Conservation (phyloP, 2,797 vertebrate species). For the Hippoglossus hippoglossus region DNA sequence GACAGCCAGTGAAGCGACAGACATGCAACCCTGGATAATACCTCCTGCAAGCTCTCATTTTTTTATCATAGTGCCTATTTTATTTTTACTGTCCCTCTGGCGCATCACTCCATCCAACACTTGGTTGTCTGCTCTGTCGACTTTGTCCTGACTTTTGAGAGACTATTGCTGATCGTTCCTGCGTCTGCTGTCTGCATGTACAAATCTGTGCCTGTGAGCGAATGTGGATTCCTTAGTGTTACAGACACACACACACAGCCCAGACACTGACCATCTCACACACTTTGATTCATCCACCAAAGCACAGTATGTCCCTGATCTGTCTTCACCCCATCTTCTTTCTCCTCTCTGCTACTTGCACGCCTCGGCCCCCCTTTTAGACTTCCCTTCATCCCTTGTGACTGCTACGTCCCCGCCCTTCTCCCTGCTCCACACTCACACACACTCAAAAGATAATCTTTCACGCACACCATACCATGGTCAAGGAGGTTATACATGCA, state of each 20-base stretch:
- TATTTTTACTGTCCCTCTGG: slow-evolving; percentile 4
- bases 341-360: slow-evolving; percentile 32
- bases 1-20: slow-evolving; percentile 45
- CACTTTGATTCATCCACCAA: slow-evolving; percentile 38
- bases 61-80: slow-evolving; percentile 19
- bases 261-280: slow-evolving; percentile 42
- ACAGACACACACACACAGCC: slow-evolving; percentile 26
- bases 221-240: slow-evolving; percentile 22
- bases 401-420: slow-evolving; percentile 40
- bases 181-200: slow-evolving; percentile 9
- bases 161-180: slow-evolving; percentile 32
- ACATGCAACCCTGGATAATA: slow-evolving; percentile 51
- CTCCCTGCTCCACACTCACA: slow-evolving; percentile 27
- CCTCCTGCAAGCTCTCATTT: slow-evolving; percentile 12
- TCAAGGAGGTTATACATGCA: slow-evolving; percentile 26
- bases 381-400: slow-evolving; percentile 58
- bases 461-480: slow-evolving; percentile 15
- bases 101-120: slow-evolving; percentile 4
- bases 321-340: slow-evolving; percentile 39
- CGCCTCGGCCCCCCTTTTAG: slow-evolving; percentile 20
- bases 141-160: slow-evolving; percentile 36
- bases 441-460: slow-evolving; percentile 33
- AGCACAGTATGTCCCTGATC: slow-evolving; percentile 47
- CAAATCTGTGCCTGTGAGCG: slow-evolving; percentile 8
- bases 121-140: slow-evolving; percentile 29